Conservation (phyloP, 1,140 invertebrate species). For the Drosophila kohkoa region DNA sequence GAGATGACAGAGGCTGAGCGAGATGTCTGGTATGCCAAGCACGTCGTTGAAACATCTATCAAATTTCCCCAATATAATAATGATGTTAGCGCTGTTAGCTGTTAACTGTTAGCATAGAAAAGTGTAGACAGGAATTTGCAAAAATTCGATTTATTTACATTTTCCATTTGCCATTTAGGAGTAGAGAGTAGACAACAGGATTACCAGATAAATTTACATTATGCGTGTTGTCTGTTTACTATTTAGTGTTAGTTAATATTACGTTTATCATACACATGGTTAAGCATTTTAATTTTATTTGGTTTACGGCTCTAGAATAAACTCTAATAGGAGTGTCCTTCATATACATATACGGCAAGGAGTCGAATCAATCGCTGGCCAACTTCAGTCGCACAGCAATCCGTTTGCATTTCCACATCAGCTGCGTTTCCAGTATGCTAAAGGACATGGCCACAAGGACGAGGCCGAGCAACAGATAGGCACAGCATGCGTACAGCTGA, state of each 20-base stretch:
- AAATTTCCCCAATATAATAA: constrained; percentile 37
- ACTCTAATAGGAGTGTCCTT: constrained; percentile 46
- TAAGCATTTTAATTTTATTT: constrained; percentile 46
- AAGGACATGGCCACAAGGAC: constrained; percentile 97
- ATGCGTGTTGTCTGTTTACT: constrained; percentile 24
- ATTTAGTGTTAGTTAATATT: constrained; percentile 18
- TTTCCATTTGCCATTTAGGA: constrained; percentile 35
- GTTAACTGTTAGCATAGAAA: constrained; percentile 14
- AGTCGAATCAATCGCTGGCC: constrained; percentile 66
- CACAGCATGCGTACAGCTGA: constrained; percentile 93
- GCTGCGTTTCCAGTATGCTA: constrained; percentile 95
- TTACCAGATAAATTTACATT: constrained; percentile 61
- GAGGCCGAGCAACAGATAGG: constrained; percentile 94
- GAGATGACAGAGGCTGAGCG: neutral
- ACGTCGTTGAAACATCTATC: constrained; percentile 35
- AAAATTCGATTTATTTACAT: constrained; percentile 77
- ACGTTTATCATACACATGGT: constrained; percentile 43
- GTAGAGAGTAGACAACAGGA: constrained; percentile 45
- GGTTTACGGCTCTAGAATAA: constrained; percentile 37
- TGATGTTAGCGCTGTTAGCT: constrained; percentile 16
- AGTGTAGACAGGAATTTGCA: constrained; percentile 58
- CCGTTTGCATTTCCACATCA: constrained; percentile 90
- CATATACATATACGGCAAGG: constrained; percentile 26
- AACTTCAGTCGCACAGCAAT: constrained; percentile 86
- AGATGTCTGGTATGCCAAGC: constrained; percentile 22